Conservation (phyloP, 1,140 invertebrate genomes). For the Bicyclus anynana region DNA sequence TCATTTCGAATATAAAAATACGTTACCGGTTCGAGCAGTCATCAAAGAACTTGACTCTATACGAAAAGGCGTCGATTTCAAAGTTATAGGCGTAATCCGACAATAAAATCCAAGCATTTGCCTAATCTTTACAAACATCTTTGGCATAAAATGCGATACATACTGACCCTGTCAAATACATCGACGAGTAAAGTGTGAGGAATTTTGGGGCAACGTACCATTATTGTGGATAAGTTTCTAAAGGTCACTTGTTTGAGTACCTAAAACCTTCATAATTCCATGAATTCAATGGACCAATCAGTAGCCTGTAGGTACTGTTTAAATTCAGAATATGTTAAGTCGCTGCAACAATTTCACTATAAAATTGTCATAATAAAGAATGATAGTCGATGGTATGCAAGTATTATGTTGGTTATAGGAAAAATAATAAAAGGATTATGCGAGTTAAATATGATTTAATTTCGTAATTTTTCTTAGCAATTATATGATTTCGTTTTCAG, state of each 20-base stretch:
- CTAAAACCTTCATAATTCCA: no score
- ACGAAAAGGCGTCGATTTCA: conserved; percentile 12
- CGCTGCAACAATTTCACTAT: no score
- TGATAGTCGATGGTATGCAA: no score
- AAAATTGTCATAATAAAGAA: no score
- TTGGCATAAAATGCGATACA: conserved; percentile 25
- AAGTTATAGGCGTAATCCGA: conserved; percentile 26
- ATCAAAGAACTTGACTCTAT: conserved; percentile 25
- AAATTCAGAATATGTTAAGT: no score
- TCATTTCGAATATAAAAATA: neutral
- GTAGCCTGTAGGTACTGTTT: no score
- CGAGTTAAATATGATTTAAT: conserved; percentile 76
- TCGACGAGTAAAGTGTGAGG: conserved; percentile 8
- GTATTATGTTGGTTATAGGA: no score
- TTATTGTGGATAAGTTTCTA: no score
- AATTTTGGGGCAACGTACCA: conserved; percentile 2
- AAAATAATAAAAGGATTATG: conserved; percentile 38
- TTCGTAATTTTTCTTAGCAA: conserved; percentile 74
- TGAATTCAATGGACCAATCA: no score
- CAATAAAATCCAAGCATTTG: conserved; percentile 30
- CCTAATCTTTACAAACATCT: conserved; percentile 32
- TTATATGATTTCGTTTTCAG: conserved; percentile 72
- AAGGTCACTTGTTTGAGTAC: no score
- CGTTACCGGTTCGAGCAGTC: conserved; percentile 1
- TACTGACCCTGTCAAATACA: conserved; percentile 20